Conservation (phyloP, 1,140 invertebrate species). For the Aphaenogaster rudis region DNA sequence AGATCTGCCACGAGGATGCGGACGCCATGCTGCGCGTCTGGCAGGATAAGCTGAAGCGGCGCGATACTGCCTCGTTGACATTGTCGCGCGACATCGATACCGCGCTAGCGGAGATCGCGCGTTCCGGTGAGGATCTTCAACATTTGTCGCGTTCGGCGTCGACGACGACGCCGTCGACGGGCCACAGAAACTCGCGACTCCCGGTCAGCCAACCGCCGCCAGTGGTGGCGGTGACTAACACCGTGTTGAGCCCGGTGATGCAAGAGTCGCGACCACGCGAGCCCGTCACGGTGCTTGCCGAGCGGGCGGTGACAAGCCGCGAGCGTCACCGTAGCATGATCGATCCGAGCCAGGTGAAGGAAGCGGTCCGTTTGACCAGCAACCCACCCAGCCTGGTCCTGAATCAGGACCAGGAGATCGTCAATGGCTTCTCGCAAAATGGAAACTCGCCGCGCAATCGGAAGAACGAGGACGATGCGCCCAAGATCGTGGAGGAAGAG, state of each 20-base stretch:
- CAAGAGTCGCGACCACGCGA: constrained; percentile 85
- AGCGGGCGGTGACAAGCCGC: constrained; percentile 83
- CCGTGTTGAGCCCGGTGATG: constrained; percentile 86
- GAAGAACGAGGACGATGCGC: constrained; percentile 28
- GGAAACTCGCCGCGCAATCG: neutral
- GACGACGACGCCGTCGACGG: constrained; percentile 58
- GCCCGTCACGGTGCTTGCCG: constrained; percentile 77
- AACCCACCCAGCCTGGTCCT: constrained; percentile 80
- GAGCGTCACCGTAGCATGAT: constrained; percentile 87
- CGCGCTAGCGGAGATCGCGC: constrained; percentile 83
- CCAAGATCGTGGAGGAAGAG: neutral
- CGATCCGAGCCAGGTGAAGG: constrained; percentile 85
- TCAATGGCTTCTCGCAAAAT: constrained; percentile 6
- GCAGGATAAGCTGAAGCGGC: constrained; percentile 84
- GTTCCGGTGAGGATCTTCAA: constrained; percentile 85
- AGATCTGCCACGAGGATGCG: constrained; percentile 33
- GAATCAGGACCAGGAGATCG: constrained; percentile 63
- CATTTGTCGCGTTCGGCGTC: constrained; percentile 79
- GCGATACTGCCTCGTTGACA: constrained; percentile 56
- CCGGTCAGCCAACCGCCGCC: constrained; percentile 82
- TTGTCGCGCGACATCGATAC: constrained; percentile 79
- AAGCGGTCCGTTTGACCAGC: constrained; percentile 81
- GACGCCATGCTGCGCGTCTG: constrained; percentile 81
- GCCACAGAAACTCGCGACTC: constrained; percentile 78
- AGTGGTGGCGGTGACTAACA: constrained; percentile 85